Evolutionary conservation across 2,888 invertebrate genomes (phyloP), one percentile per base, ranked within the genome.

Genomic region (Palloptera scutellata): DNA sequence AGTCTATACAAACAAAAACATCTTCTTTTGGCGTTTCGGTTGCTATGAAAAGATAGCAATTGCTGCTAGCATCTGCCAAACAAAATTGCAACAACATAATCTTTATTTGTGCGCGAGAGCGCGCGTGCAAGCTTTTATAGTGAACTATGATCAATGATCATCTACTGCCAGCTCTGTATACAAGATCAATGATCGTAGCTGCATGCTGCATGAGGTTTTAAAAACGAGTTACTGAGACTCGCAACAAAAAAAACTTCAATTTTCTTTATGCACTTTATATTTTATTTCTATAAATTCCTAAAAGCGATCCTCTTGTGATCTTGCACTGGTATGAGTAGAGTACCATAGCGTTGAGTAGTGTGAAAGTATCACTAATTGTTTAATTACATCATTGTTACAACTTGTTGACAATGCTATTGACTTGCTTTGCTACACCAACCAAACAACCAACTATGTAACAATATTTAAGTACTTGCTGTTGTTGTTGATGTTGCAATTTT

Each of bases 311-410:
- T 30, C 30, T 4, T 4, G 30, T 30, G 30, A 30, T 30, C 30
- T 30, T 30, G 30, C 30, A 30, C 30, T 30, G 30, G 30, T 30
- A 30, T 30, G 30, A 30, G 3, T 30, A 30, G 3, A 2, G 17
- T 17, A 17, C 17, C 30, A 12, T 45, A 0, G 43, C 57, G 12
- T 41, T 10, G 48, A 10, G 43, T 71, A 73, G 79, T 78, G 79
- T 78, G 78, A 78, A 78, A 78, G 75, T 73, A 75, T 68, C 77
- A 76, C 77, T 79, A 79, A 78, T 80, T 78, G 79, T 74, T 77
- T 78, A 80, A 80, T 79, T 78, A 78, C 72, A 30, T 30, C 30
- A 30, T 30, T 30, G 30, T 30, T 30, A 30, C 30, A 30, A 30
- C 30, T 30, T 30, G 30, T 30, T 30, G 30, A 30, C 30, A 30